Conservation (phyloP, 2,888 invertebrate genomes). For the Drosophila anomalipes region DNA sequence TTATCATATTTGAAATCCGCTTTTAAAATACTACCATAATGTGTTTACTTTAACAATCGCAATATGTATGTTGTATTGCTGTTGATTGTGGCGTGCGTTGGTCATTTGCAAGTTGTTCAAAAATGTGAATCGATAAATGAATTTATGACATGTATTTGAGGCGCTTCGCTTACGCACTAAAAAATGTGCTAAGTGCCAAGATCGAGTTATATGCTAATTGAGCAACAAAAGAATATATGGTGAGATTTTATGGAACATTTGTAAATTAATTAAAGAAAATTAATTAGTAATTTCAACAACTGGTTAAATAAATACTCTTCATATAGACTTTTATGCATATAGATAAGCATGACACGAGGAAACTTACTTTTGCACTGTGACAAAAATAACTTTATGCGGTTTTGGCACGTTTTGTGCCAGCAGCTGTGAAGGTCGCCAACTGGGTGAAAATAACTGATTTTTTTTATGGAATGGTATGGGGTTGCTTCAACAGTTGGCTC, state of each 20-base stretch:
- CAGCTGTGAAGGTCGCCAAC: conserved; percentile 38
- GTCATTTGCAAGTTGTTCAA: conserved; percentile 56
- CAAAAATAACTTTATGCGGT: conserved; percentile 15
- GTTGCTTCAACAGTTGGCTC: conserved; percentile 47
- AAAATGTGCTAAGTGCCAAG: conserved; percentile 61
- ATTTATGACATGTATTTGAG: conserved; percentile 53
- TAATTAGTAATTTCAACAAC: conserved; percentile 28
- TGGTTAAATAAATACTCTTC: conserved; percentile 43
- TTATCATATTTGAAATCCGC: neutral
- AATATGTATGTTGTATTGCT: neutral
- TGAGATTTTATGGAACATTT: conserved; percentile 37
- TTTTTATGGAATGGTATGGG: conserved; percentile 5
- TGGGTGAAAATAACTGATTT: conserved; percentile 26
- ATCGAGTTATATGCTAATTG: conserved; percentile 63
- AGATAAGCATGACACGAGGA: neutral
- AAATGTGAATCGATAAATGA: conserved; percentile 24
- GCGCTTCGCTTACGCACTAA: conserved; percentile 68
- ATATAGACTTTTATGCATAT: neutral
- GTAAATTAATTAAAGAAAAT: conserved; percentile 49
- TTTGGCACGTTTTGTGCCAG: conserved; percentile 28
- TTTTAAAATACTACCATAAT: neutral
- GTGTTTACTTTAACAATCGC: neutral
- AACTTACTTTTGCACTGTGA: conserved; percentile 12
- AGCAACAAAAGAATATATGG: conserved; percentile 18
- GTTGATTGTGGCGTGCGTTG: conserved; percentile 47